Evolutionary conservation across 2,113 vertebrate genomes (phyloP).

Genomic region (Phrynocephalus versicolor): DNA sequence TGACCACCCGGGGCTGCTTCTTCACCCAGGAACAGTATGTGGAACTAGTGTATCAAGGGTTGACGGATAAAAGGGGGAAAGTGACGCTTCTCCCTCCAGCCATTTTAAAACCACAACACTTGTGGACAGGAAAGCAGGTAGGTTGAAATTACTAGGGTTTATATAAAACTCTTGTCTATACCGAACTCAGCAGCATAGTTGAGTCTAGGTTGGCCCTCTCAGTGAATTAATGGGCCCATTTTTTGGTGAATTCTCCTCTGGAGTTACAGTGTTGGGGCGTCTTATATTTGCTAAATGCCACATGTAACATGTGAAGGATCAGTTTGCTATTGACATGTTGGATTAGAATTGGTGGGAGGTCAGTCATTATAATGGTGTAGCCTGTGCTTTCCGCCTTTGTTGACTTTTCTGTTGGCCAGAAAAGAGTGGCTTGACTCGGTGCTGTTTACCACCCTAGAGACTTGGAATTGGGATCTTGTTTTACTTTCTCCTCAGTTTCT

Average conservation of each 20-base stretch:
- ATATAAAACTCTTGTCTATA: not conserved
- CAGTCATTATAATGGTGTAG: not conserved
- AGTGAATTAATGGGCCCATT: not conserved
- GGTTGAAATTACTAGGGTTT: not conserved
- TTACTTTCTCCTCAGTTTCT: too few relatives aligned
- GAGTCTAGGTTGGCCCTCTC: not conserved
- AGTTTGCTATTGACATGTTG: not conserved
- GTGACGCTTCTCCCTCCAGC: conserved; percentile 85
- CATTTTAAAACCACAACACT: conserved; percentile 83
- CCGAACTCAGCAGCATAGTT: not conserved
- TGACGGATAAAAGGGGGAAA: conserved; percentile 87
- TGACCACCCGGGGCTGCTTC: conserved; percentile 92
- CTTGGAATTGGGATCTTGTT: too few relatives aligned
- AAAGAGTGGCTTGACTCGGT: too few relatives aligned
- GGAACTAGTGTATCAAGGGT: conserved; percentile 90
- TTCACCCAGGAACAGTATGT: conserved; percentile 91
- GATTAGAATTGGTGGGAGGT: not conserved
- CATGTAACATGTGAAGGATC: too few relatives aligned
- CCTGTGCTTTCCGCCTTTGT: too few relatives aligned
- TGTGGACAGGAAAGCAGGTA: conserved; percentile 99
- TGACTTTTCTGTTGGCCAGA: too few relatives aligned
- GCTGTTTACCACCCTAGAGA: too few relatives aligned
- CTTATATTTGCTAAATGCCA: not conserved
- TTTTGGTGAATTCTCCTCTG: not conserved
- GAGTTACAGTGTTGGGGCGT: not conserved